Evolutionary conservation across 2,888 invertebrate genomes (phyloP), one percentile per base, ranked within the genome.

Genomic region (Prenolepis imparis): DNA sequence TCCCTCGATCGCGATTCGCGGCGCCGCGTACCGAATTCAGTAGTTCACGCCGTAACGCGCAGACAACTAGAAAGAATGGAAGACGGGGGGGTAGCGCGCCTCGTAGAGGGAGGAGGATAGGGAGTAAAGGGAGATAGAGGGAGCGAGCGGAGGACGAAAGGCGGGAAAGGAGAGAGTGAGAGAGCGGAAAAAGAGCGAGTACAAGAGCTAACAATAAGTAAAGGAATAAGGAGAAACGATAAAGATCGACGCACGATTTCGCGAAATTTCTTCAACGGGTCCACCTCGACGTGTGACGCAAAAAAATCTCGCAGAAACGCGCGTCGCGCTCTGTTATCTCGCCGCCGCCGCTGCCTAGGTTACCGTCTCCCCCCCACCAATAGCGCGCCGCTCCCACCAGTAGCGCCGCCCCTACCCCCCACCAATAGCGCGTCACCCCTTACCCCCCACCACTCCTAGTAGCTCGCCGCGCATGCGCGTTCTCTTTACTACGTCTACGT

Each of bases 401-500:
- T 18, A 15, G 5, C 39, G 9, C 21, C 21, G 5, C 21, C 59
- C 15, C 55, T 64, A 61, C 48, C 59, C 70, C 73, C 3, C 52
- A n/a, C 55, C 57, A 24, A 2, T 11, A n/a, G 2, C 12, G 3
- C 57, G 9, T 28, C 59, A 4, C 57, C 64, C 44, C 48, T n/a
- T n/a, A n/a, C n/a, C n/a, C 21, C 11, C 55, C 21, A 18, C n/a
- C 21, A 6, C 48, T 18, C 48, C 36, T 18, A 8, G 39, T 36
- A 44, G n/a, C 36, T 39, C n/a, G 61, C 77, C 74, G 59, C 85
- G 92, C 93, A 90, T 91, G 92, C 93, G 92, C 91, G 91, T 92
- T 91, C 93, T 92, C 92, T 93, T 75, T 92, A 92, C 93, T 93
- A 93, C 92, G 92, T 92, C 92, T 91, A 92, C 91, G 82, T 86